phyloP scores from a whole-genome alignment of 2,888 invertebrate genomes.

The Eulithis testata region DNA sequence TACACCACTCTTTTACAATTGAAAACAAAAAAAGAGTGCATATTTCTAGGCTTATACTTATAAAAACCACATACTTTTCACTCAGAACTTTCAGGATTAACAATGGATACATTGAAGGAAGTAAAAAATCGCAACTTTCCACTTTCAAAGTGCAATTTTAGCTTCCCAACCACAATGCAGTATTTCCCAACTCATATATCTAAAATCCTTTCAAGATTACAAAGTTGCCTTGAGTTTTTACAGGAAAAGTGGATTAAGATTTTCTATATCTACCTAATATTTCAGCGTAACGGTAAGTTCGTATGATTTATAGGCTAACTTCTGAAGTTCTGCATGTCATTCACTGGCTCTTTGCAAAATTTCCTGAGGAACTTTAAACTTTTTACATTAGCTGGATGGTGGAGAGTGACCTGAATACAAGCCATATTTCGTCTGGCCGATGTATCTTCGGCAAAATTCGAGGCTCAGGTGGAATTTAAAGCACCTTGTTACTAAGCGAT shows the following conservation, averaged over 20 bases:
- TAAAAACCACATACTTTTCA: conserved; percentile 16
- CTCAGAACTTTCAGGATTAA: conserved; percentile 13
- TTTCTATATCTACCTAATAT: conserved; percentile 75
- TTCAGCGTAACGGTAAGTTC: conserved; percentile 72
- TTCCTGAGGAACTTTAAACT: conserved; percentile 75
- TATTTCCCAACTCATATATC: conserved; percentile 51
- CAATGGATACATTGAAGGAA: conserved; percentile 6
- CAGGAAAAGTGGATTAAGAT: conserved; percentile 80
- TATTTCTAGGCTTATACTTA: not conserved
- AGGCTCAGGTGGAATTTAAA: conserved; percentile 22
- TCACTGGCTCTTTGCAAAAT: conserved; percentile 70
- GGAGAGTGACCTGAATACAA: conserved; percentile 47
- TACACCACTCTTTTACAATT: no score
- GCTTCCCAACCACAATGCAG: conserved; percentile 29
- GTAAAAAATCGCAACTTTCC: conserved; percentile 25
- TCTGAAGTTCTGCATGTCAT: conserved; percentile 78
- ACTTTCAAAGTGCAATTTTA: conserved; percentile 33
- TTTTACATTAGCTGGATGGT: conserved; percentile 74
- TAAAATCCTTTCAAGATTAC: conserved; percentile 70
- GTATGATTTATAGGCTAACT: conserved; percentile 81
- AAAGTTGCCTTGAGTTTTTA: conserved; percentile 72
- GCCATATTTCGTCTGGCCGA: conserved; percentile 29
- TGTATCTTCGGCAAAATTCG: conserved; percentile 16
- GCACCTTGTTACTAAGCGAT: not conserved
- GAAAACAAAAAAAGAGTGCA: not conserved